Conservation (phyloP, 2,888 invertebrate species). For the Cryptus armator region DNA sequence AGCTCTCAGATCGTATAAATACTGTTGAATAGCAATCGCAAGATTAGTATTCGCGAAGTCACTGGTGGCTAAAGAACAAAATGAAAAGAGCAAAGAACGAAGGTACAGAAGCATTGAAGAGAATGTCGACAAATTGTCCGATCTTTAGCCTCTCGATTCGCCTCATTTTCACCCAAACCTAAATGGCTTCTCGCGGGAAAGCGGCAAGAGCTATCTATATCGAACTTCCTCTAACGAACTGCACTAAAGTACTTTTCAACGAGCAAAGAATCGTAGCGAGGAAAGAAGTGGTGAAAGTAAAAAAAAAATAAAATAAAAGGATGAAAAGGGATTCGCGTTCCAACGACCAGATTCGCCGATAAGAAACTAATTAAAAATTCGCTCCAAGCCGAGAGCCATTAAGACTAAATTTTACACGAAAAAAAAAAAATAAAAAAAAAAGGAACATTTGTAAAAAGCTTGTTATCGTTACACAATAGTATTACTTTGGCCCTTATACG, state of each 20-base stretch:
- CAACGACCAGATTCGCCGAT: slow-evolving; percentile 46
- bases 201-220: background rate
- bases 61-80: background rate
- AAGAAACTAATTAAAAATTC: slow-evolving; percentile 66
- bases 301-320: slow-evolving; percentile 13
- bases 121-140: background rate
- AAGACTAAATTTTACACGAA: slow-evolving; percentile 31
- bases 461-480: slow-evolving; percentile 22
- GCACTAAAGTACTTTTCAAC: slow-evolving; percentile 39
- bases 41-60: slow-evolving; percentile 3
- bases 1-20: background rate
- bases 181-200: slow-evolving; percentile 8
- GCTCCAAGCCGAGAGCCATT: slow-evolving; percentile 30
- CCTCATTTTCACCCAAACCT: slow-evolving; percentile 21
- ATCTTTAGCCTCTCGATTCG: slow-evolving; percentile 12
- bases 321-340: slow-evolving; percentile 28
- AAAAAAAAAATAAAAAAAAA: slow-evolving; percentile 30
- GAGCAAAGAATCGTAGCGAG: slow-evolving; percentile 41
- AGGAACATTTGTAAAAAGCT: slow-evolving; percentile 23
- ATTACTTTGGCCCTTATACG: slow-evolving; percentile 8
- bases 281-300: slow-evolving; percentile 4
- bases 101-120: background rate
- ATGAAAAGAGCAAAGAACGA: background rate
- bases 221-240: slow-evolving; percentile 28
- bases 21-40: background rate